Percentiles rank a stretch among this genome's conserved stretches.
These are phyloP conservation scores for Caenorhabditis parvicauda DNA, from an alignment of 2,888 invertebrate species.

Conservation along the genomic window DNA sequence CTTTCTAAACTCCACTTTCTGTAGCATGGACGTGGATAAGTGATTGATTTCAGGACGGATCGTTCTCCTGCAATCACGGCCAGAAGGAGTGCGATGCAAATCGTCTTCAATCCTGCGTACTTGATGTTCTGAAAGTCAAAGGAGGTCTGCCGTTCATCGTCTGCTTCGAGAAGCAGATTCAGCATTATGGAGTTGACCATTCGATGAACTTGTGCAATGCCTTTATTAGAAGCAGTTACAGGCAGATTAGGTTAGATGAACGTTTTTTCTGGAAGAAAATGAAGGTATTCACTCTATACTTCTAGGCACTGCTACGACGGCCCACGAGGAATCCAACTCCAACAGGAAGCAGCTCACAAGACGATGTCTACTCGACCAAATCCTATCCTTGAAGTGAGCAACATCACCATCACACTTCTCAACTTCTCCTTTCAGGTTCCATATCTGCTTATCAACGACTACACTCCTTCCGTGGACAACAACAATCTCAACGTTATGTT, in stretches of 20 bases:
- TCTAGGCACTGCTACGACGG: conserved; percentile 55
- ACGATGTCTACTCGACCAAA: conserved; percentile 55
- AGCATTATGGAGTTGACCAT: conserved; percentile 43
- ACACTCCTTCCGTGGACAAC: conserved; percentile 56
- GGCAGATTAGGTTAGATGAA: conserved; percentile 49
- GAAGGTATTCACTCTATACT: not conserved
- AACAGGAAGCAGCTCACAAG: conserved; percentile 58
- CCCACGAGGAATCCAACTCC: conserved; percentile 53
- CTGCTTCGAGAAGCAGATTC: conserved; percentile 47
- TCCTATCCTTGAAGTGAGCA: conserved; percentile 50
- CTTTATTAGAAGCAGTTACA: conserved; percentile 53
- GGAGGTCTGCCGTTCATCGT: conserved; percentile 55
- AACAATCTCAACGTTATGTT: conserved; percentile 56
- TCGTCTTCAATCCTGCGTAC: conserved; percentile 56
- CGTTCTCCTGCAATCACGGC: conserved; percentile 61
- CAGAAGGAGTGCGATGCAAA: conserved; percentile 61
- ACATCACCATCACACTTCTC: not conserved
- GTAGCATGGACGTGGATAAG: no score
- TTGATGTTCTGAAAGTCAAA: conserved; percentile 52
- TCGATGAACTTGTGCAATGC: conserved; percentile 53
- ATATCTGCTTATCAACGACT: conserved; percentile 61
- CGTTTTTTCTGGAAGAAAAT: not conserved
- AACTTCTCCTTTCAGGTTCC: conserved; percentile 39
- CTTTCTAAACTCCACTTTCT: no score
- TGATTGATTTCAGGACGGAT: conserved; percentile 51